Conservation (phyloP, 2,797 vertebrate genomes). For the Gadopsis marmoratus region DNA sequence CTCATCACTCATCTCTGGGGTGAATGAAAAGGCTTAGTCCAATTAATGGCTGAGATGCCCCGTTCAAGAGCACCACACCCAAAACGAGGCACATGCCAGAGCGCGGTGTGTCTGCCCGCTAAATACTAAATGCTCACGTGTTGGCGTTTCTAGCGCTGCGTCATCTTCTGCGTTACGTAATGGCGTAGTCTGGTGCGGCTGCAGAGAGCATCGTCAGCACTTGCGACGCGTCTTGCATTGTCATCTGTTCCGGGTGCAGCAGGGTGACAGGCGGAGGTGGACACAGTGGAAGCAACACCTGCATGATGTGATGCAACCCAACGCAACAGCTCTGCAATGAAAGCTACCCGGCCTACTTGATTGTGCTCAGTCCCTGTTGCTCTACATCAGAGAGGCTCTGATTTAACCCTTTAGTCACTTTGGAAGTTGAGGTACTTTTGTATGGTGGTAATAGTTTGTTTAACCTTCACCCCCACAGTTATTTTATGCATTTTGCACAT, state of each 20-base stretch:
- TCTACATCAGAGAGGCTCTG: not conserved
- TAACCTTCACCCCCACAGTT: not conserved
- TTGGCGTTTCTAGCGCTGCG: not conserved
- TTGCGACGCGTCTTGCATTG: conserved; percentile 2
- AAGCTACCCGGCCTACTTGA: not conserved
- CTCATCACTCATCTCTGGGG: conserved; percentile 69
- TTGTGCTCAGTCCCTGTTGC: not conserved
- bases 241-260: conserved; percentile 23
- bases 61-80: conserved; percentile 69
- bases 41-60: conserved; percentile 72
- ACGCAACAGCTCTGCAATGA: conserved; percentile 18
- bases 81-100: conserved; percentile 38
- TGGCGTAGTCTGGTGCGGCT: conserved; percentile 1
- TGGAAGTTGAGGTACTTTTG: not conserved
- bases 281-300: conserved; percentile 23
- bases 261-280: conserved; percentile 4
- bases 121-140: conserved; percentile 51
- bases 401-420: not conserved
- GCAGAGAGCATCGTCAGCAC: conserved; percentile 27
- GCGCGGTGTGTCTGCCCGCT: conserved; percentile 42
- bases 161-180: conserved; percentile 54
- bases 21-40: conserved; percentile 64
- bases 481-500: not conserved
- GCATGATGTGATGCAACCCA: conserved; percentile 25
- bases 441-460: not conserved